Base-by-base conservation (phyloP, 2,113 vertebrate species). In the Pardalotus punctatus region DNA sequence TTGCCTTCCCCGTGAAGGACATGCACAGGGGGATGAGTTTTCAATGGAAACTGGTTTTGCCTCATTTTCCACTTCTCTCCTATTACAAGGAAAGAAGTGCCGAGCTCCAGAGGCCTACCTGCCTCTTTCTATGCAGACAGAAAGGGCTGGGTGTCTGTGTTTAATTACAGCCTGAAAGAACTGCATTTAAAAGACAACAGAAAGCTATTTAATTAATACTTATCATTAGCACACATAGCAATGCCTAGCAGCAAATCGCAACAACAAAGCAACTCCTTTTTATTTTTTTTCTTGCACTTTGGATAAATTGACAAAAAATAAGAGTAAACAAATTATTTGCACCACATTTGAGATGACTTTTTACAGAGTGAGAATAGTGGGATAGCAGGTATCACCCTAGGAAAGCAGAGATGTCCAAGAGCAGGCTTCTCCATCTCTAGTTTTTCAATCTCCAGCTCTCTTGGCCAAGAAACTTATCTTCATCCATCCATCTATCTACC, bases 111-210 rank as follows among this genome's bases (percentile, higher is more conserved):
- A 96, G 91, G 86, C 86, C 84, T 92, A 82, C 90, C 72, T 90
- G 61, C 92, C 81, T 89, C 79, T 95, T 92, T 69, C 93, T 96
- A 90, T 91, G 90, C 87, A 97, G 96, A 97, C 94, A 96, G 95
- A 96, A 94, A 96, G 95, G 94, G 94, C 53, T 96, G 95, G 94
- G 96, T 96, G 97, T 97, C 97, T 97, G 95, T 97, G 85, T 80
- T 97, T 97, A 97, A 97, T 97, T 97, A 97, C 94, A 96, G 91
- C 96, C 94, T 97, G 93, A 95, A 97, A 97, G 94, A 97, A 77
- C 87, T 96, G 90, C 85, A 96, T 97, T 97, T 97, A 97, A 96
- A 96, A 97, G 96, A 97, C 96, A 97, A 97, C 93, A 96, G 95
- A 83, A 79, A 95, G 89, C 93, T 95, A 95, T 91, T 97, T 97